phyloP scores from a whole-genome alignment of 2,888 invertebrate genomes.

The Chymomyza procnemis region DNA sequence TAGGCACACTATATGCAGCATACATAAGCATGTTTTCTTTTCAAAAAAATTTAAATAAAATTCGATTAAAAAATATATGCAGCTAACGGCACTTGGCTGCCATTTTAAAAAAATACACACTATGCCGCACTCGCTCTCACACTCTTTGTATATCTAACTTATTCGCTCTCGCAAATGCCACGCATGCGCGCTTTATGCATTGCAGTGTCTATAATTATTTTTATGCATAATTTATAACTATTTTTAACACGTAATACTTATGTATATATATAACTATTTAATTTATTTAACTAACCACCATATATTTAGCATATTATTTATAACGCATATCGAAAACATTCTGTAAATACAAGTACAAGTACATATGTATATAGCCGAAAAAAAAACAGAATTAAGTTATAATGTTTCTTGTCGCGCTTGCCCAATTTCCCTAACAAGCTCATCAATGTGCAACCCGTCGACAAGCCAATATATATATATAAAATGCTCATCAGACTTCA shows the following conservation, averaged over 20 bases:
- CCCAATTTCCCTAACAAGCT: neutral
- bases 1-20: neutral
- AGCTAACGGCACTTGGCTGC: constrained; percentile 15
- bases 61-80: no score
- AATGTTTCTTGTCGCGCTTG: neutral
- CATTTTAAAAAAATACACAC: no score
- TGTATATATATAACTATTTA: neutral
- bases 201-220: neutral
- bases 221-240: neutral
- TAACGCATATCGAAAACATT: neutral
- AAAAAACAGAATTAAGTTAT: neutral
- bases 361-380: neutral
- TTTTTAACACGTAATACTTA: neutral
- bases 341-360: neutral
- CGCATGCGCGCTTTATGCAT: constrained; percentile 5
- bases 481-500: neutral
- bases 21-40: constrained; percentile 58
- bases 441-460: neutral
- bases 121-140: neutral
- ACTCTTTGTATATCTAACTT: neutral
- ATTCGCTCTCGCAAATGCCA: constrained; percentile 39
- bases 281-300: neutral
- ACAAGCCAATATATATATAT: neutral
- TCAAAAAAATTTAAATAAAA: neutral
- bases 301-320: no score